Evolutionary conservation across 2,888 invertebrate genomes (phyloP).

Genomic region (Aporophyla lueneburgensis): DNA sequence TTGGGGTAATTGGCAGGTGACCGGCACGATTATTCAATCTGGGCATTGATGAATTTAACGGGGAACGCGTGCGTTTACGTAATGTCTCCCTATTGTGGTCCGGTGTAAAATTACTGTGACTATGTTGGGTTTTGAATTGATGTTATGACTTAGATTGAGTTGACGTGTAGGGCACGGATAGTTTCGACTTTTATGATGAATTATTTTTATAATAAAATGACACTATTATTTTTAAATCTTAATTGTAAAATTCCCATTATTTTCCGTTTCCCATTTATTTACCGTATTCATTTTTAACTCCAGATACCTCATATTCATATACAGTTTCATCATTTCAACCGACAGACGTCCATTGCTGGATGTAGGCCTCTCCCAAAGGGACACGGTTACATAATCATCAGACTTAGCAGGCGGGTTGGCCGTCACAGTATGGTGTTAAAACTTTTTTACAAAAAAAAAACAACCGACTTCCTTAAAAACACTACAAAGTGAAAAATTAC

Average conservation of each 20-base stretch:
- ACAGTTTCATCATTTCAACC: no score
- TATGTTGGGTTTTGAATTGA: constrained; percentile 27
- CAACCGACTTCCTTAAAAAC: no score
- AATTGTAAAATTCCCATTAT: no score
- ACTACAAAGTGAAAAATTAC: no score
- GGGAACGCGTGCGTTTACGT: constrained; percentile 64
- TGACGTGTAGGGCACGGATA: neutral
- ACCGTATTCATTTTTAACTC: neutral
- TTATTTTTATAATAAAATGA: no score
- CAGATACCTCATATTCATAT: neutral
- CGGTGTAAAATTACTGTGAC: constrained; percentile 50
- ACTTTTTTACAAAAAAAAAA: no score
- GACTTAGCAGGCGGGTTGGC: no score
- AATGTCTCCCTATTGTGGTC: constrained; percentile 58
- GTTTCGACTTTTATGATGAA: neutral
- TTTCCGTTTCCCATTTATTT: no score
- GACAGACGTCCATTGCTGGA: no score
- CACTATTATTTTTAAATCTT: neutral
- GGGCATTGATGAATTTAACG: constrained; percentile 79
- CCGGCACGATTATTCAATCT: constrained; percentile 78
- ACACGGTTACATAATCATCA: no score
- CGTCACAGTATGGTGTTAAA: no score
- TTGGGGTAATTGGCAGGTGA: constrained; percentile 79
- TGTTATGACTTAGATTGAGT: constrained; percentile 42
- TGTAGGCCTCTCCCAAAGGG: no score